Base-by-base conservation (phyloP, 2,113 vertebrate genomes). In the Hypomesus transpacificus region DNA sequence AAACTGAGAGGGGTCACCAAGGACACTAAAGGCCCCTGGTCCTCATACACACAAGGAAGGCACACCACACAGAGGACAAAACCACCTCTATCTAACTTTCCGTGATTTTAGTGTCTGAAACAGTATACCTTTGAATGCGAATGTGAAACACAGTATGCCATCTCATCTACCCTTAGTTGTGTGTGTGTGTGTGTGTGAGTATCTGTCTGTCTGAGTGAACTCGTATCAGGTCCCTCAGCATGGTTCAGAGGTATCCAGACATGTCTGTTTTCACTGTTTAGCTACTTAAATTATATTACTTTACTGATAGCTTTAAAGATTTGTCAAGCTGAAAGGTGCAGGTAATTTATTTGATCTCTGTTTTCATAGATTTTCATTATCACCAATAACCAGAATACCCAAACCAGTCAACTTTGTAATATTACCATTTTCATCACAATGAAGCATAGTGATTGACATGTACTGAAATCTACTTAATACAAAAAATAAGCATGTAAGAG, bases 121-220 rank as follows among this genome's bases (percentile, higher is more conserved):
- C 61, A 16, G 16, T 34, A 63, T 63, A 63, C 31, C 28, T 34
- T 18, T 63, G 60, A 63, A 31, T 63, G 60, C 24, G 14, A 18
- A 24, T 61, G 61, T 34, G 61, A 63, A 63, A 63, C 61, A 56
- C 53, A 63, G 26, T 63, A 24, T 7, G 16, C 61, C 24, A 63
- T 63, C 61, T 63, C 61, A 63, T 63, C 61, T 63, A 26, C 26
- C 16, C 24, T 63, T 31, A 18, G 16, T 56, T 18, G 16, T 63
- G 24, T 24, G 14, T 18, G 14, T 31, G 24, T 28, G 24, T 18
- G 16, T 63, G 24, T 24, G 14, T 18, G 14, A 62, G 24, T 28
- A 14, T 16, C 7, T 26, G 14, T 24, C 31, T 17, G 14, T 31
- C 28, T 31, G 61, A 34, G 14, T 16, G 3, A 8, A 28, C 28